Base-by-base conservation (phyloP, 2,888 invertebrate genomes). In the Slavum lentiscoides region DNA sequence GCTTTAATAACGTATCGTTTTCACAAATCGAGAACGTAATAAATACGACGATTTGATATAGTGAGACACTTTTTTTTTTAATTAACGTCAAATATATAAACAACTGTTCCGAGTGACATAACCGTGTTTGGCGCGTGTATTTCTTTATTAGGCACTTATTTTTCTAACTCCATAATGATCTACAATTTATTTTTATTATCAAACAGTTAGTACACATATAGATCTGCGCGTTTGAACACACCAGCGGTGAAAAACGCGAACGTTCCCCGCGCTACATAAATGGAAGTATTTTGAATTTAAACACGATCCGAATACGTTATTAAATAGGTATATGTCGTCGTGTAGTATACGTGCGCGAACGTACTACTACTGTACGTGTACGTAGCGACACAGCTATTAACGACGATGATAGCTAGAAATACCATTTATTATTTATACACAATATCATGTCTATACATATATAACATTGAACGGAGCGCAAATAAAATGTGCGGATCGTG, bases 291-390 rank as follows among this genome's bases (percentile, higher is more conserved):
- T 74, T 74, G 39, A 37, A 74, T 66, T 21, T 74, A 39, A 64
- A 74, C 74, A 66, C 15, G 73, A 55, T 55, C 21, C 66, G 74
- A 74, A 74, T 74, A 66, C 53, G 39, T 73, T 73, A 73, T 62
- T 61, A 30, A 49, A 62, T 39, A 59, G n/a, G 39, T 39, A 58
- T n/a, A 58, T 5, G 17, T 53, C 2, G 2, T 21, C n/a, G n/a
- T n/a, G n/a, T n/a, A n/a, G 13, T 23, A 49, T 21, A 73, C 73
- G 73, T 61, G 73, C 4, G 4, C 30, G 4, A 30, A 30, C 30
- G 30, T 30, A 30, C 4, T 30, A 30, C 4, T 30, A 61, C 61
- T 11, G 23, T 8, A 9, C 43, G 21, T 15, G 17, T 21, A 59
- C 13, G 11, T 19, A 1, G 21, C 58, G 53, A 43, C 43, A 6